Conservation (phyloP, 2,797 vertebrate genomes). For the Pterois miles region DNA sequence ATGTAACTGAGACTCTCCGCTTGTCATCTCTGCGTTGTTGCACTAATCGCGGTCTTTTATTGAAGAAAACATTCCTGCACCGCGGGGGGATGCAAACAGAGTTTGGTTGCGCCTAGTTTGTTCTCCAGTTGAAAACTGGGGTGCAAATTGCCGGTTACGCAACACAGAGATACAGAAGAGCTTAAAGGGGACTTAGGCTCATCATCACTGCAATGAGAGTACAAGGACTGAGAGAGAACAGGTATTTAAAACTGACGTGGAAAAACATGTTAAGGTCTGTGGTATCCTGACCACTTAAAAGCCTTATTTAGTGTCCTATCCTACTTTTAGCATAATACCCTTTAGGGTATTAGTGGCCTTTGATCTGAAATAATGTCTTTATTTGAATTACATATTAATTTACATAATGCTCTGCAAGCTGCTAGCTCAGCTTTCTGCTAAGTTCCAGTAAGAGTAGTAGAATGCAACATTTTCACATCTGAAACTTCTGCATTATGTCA, state of each 20-base stretch:
- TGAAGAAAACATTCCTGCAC: constrained; percentile 65
- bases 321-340: too few species aligned
- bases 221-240: background rate
- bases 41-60: constrained; percentile 58
- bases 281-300: constrained; percentile 56
- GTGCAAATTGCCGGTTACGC: constrained; percentile 62
- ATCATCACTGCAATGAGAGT: constrained; percentile 37
- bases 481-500: constrained; percentile 16
- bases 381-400: constrained; percentile 46
- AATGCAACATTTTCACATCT: constrained; percentile 11
- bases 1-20: background rate
- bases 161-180: constrained; percentile 32
- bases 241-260: constrained; percentile 22
- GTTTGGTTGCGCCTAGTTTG: constrained; percentile 49
- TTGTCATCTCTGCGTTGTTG: constrained; percentile 45
- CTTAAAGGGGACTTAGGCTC: constrained; percentile 18
- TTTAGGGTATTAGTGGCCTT: constrained; percentile 26
- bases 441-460: constrained; percentile 2
- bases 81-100: constrained; percentile 40
- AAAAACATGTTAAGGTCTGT: constrained; percentile 37
- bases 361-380: constrained; percentile 45
- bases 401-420: constrained; percentile 23
- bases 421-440: constrained; percentile 16
- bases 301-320: constrained; percentile 29
- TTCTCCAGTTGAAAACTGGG: constrained; percentile 47